Evolutionary conservation across 2,888 invertebrate species (phyloP).

Genomic region (Macropis europaea): DNA sequence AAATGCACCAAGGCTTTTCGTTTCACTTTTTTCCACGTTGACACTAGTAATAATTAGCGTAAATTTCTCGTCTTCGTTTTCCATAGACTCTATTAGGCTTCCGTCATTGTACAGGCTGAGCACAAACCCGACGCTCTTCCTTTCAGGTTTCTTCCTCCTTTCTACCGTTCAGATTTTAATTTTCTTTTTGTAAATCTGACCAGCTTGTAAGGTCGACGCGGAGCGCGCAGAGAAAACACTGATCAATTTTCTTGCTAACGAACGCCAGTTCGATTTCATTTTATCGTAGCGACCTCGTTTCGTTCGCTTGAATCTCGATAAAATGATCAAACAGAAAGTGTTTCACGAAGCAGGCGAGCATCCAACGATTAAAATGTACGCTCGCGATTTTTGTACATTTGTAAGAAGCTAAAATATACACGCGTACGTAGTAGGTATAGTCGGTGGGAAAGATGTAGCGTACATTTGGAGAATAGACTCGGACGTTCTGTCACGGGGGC

Average conservation of each 20-base stretch:
- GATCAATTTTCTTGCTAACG: too few species aligned
- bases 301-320: too few species aligned
- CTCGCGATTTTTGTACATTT: neutral
- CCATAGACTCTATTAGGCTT: slow-evolving; percentile 4
- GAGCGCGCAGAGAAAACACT: too few species aligned
- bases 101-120: slow-evolving; percentile 30
- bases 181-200: too few species aligned
- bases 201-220: too few species aligned
- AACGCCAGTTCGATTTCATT: too few species aligned
- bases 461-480: too few species aligned
- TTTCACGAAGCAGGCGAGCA: neutral
- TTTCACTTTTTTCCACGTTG: slow-evolving; percentile 24
- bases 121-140: slow-evolving; percentile 16
- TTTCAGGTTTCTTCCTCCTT: neutral
- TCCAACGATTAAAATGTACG: neutral
- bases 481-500: too few species aligned
- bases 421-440: too few species aligned
- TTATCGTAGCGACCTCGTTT: too few species aligned
- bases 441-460: too few species aligned
- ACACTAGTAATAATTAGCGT: slow-evolving; percentile 22
- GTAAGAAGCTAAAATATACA: neutral
- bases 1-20: slow-evolving; percentile 7
- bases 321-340: too few species aligned
- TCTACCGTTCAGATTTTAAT: neutral
- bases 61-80: neutral